These are phyloP conservation scores for Horisme vitalbata DNA, from an alignment of 2,888 invertebrate genomes.

Conservation along the genomic window DNA sequence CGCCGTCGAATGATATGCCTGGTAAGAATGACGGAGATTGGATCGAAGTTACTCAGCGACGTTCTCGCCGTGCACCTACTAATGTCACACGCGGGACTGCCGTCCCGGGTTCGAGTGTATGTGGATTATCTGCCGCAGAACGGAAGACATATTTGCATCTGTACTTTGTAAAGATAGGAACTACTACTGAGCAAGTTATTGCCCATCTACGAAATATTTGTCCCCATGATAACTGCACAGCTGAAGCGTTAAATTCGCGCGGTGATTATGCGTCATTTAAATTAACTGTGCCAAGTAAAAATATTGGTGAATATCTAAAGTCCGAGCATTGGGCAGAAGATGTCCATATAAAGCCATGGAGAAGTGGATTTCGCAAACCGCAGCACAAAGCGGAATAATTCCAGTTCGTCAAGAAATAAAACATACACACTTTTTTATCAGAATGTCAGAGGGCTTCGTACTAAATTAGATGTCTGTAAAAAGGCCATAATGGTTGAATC, in stretches of 20 bases:
- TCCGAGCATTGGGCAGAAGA: conserved; percentile 7
- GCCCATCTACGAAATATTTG: conserved; percentile 1
- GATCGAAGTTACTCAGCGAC: neutral
- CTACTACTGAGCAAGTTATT: neutral
- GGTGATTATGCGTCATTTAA: conserved; percentile 9
- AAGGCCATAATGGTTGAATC: neutral
- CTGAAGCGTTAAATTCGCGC: conserved; percentile 3
- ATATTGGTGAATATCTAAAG: neutral
- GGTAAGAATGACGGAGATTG: neutral
- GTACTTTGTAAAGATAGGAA: neutral
- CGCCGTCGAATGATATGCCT: neutral
- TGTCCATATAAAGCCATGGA: conserved; percentile 5
- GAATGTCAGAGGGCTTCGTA: conserved; percentile 7
- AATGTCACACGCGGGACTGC: neutral
- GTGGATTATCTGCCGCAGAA: neutral
- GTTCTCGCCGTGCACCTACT: neutral
- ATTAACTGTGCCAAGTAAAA: neutral
- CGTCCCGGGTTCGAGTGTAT: neutral
- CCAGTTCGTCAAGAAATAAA: neutral
- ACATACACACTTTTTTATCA: conserved; percentile 4
- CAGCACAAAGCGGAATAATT: neutral
- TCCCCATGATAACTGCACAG: neutral
- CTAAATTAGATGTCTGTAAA: conserved; percentile 5
- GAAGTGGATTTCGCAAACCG: conserved; percentile 7
- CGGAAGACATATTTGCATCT: conserved; percentile 1